A percentile compares a stretch with the other conserved stretches of the same genome.
Evolutionary conservation across 1,140 invertebrate genomes (phyloP).

Genomic region (Heliconius himera): DNA sequence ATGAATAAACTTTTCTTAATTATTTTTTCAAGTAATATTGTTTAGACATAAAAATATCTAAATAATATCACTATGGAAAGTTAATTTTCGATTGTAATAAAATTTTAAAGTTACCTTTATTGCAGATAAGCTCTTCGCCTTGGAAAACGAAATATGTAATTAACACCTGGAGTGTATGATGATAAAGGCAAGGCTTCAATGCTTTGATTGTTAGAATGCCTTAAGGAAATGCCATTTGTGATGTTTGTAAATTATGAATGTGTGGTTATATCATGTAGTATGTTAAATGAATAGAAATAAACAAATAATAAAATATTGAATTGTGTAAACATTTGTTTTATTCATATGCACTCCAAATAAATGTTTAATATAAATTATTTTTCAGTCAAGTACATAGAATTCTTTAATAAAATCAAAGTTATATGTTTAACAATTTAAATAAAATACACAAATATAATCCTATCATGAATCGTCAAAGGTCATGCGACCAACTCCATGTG

Average conservation of each 20-base stretch:
- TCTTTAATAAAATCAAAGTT: constrained; percentile 9
- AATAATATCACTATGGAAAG: too few relatives aligned
- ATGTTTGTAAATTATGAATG: constrained; percentile 67
- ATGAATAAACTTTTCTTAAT: too few relatives aligned
- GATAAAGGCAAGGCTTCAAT: constrained; percentile 16
- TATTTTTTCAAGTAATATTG: too few relatives aligned
- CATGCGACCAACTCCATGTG: constrained; percentile 89
- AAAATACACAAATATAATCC: constrained; percentile 36
- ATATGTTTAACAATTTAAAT: constrained; percentile 26
- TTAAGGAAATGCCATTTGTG: constrained; percentile 73
- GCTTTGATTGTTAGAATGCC: constrained; percentile 46
- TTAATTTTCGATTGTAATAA: background rate
- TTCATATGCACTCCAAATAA: constrained; percentile 40
- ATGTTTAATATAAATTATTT: constrained; percentile 25
- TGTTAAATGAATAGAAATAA: constrained; percentile 70
- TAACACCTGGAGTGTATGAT: constrained; percentile 24
- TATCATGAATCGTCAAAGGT: constrained; percentile 89
- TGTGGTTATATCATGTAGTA: constrained; percentile 69
- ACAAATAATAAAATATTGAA: constrained; percentile 67
- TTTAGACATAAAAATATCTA: too few relatives aligned
- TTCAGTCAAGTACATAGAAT: constrained; percentile 17
- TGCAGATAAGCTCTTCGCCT: constrained; percentile 39
- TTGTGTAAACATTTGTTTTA: constrained; percentile 72
- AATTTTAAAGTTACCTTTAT: constrained; percentile 22
- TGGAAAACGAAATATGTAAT: constrained; percentile 24